Evolutionary conservation across 2,113 vertebrate species (phyloP).

Genomic region (Eidolon helvum): DNA sequence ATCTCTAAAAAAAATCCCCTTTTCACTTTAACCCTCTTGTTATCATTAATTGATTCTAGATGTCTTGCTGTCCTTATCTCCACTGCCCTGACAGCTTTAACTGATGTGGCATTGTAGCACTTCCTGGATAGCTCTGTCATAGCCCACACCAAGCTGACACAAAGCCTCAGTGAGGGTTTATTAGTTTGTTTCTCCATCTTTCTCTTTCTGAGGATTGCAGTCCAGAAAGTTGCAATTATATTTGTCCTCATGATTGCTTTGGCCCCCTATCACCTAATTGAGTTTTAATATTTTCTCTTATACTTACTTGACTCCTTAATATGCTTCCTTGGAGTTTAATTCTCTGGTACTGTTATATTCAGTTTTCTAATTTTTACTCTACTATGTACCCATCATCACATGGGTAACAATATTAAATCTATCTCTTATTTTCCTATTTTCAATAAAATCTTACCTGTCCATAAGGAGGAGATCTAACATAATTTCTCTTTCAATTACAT

Average conservation of each 20-base stretch:
- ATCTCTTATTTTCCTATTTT: slow-evolving; percentile 48
- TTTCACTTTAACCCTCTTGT: slow-evolving; percentile 63
- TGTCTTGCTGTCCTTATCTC: slow-evolving; percentile 72
- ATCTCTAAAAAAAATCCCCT: slow-evolving; percentile 66
- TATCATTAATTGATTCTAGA: slow-evolving; percentile 73
- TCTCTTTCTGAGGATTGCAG: not conserved
- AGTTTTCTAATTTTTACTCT: slow-evolving; percentile 58
- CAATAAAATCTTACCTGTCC: slow-evolving; percentile 63
- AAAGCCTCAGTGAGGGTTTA: not conserved
- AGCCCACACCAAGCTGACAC: not conserved
- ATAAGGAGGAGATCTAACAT: slow-evolving; percentile 39
- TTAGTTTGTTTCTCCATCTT: not conserved
- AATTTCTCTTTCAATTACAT: slow-evolving; percentile 61
- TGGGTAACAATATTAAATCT: slow-evolving; percentile 4
- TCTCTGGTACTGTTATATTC: not conserved
- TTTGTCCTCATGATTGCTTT: not conserved
- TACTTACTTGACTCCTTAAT: slow-evolving; percentile 49
- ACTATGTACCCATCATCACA: not conserved
- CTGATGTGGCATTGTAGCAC: slow-evolving; percentile 1
- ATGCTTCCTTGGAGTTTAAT: slow-evolving; percentile 41
- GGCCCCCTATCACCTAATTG: not conserved
- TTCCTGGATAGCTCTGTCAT: not conserved
- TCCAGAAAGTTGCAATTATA: not conserved
- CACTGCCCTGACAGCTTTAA: slow-evolving; percentile 59
- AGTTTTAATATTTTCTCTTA: slow-evolving; percentile 51